Evolutionary conservation across 2,113 vertebrate species (phyloP).

Genomic region (Paradisaea rubra): DNA sequence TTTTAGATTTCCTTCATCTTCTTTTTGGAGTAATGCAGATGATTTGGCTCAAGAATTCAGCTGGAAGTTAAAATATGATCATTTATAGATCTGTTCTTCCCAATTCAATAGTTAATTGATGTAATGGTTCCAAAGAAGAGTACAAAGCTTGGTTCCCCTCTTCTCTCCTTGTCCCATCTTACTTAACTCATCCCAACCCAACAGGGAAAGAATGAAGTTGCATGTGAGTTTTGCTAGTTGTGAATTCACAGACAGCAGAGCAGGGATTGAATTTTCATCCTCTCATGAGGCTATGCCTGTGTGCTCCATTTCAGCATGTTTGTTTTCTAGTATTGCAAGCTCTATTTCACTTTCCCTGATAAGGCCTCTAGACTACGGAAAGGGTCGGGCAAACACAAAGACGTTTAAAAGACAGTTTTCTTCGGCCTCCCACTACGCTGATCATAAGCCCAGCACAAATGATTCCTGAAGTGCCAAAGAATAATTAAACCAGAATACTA

Average conservation of each 20-base stretch:
- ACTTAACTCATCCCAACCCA: background rate
- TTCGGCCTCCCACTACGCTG: background rate
- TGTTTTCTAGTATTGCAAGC: background rate
- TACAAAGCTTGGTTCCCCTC: background rate
- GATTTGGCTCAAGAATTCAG: background rate
- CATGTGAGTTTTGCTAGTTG: background rate
- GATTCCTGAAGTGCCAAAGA: background rate
- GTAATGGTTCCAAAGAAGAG: background rate
- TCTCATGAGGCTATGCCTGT: background rate
- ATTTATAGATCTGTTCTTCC: background rate
- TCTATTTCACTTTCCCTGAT: background rate
- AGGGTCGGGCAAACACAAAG: background rate
- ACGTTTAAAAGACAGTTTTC: background rate
- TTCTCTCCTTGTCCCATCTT: rapidly evolving
- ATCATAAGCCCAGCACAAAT: background rate
- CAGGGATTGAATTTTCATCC: background rate
- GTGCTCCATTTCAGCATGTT: background rate
- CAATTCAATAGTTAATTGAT: background rate
- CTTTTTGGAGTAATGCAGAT: background rate
- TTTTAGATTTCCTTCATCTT: background rate
- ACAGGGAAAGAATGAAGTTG: background rate
- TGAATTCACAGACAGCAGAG: background rate
- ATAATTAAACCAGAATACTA: background rate
- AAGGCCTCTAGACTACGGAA: background rate
- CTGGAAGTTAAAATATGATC: background rate